Percentiles rank a stretch among this genome's conserved stretches.
Conservation (phyloP, 2,888 invertebrate species). For the Crematogaster levior region DNA sequence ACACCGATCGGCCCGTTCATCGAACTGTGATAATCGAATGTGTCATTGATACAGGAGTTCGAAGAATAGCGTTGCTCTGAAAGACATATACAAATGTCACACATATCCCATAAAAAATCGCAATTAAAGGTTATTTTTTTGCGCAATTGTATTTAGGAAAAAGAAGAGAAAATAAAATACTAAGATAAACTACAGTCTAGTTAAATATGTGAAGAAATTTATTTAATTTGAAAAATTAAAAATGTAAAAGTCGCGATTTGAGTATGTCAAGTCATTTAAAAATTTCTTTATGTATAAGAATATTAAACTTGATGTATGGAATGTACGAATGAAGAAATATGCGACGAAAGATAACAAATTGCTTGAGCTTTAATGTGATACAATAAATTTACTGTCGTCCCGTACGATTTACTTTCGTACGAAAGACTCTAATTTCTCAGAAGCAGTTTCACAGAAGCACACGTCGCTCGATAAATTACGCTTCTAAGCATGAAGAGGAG, state of each 20-base stretch:
- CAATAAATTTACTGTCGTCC: not conserved
- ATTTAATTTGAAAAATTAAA: not conserved
- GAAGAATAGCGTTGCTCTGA: not conserved
- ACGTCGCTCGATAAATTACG: slow-evolving; percentile 33
- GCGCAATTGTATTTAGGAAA: not conserved
- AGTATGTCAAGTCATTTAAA: not conserved
- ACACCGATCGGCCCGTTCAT: slow-evolving; percentile 15
- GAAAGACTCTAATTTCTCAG: slow-evolving; percentile 15
- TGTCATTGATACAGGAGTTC: not conserved
- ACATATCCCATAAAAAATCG: not conserved
- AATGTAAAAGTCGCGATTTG: not conserved
- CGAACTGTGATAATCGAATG: slow-evolving; percentile 28
- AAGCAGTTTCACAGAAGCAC: slow-evolving; percentile 20
- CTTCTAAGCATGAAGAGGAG: slow-evolving; percentile 1
- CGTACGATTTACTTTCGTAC: not conserved
- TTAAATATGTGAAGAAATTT: not conserved
- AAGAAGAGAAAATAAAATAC: not conserved
- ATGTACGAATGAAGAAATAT: not conserved
- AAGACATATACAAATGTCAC: not conserved
- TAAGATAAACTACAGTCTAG: not conserved
- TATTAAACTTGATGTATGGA: not conserved
- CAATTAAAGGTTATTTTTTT: not conserved
- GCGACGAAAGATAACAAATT: not conserved
- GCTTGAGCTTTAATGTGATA: not conserved
- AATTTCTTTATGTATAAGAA: not conserved